phyloP scores from a whole-genome alignment of 2,888 invertebrate genomes.

The Caenorhabditis macrosperma region DNA sequence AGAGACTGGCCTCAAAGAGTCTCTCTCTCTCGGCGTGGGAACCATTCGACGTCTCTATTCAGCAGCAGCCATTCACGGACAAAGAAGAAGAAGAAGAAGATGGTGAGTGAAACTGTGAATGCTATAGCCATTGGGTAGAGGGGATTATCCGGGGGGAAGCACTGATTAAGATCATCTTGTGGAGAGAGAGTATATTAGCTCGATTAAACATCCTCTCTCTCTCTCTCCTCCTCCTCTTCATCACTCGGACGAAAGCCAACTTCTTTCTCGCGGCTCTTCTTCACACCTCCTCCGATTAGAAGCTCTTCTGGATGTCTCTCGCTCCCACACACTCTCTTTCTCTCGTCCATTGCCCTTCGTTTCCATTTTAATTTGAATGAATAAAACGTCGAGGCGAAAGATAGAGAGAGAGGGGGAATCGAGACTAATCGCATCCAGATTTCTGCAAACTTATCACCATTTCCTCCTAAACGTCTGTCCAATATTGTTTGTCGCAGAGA shows the following conservation, averaged over 20 bases:
- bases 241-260: too few relatives aligned
- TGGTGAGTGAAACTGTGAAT: not conserved
- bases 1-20: too few relatives aligned
- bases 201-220: constrained; percentile 33
- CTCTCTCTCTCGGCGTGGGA: too few relatives aligned
- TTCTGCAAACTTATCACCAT: constrained; percentile 3
- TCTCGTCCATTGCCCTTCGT: constrained; percentile 1
- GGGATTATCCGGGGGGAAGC: not conserved
- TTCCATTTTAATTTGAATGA: constrained; percentile 36
- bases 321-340: not conserved
- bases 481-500: not conserved
- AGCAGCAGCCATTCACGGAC: too few relatives aligned
- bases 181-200: constrained; percentile 19
- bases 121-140: not conserved
- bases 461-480: not conserved
- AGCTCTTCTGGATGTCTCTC: not conserved
- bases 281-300: constrained; percentile 26
- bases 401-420: not conserved
- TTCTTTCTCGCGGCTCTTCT: not conserved
- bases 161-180: constrained; percentile 9
- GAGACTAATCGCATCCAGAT: constrained; percentile 5
- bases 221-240: not conserved
- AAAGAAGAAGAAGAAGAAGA: not conserved
- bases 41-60: too few relatives aligned
- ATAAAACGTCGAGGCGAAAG: not conserved